Evolutionary conservation across 2,113 vertebrate species (phyloP).

Genomic region (Rhadina sibilatrix): DNA sequence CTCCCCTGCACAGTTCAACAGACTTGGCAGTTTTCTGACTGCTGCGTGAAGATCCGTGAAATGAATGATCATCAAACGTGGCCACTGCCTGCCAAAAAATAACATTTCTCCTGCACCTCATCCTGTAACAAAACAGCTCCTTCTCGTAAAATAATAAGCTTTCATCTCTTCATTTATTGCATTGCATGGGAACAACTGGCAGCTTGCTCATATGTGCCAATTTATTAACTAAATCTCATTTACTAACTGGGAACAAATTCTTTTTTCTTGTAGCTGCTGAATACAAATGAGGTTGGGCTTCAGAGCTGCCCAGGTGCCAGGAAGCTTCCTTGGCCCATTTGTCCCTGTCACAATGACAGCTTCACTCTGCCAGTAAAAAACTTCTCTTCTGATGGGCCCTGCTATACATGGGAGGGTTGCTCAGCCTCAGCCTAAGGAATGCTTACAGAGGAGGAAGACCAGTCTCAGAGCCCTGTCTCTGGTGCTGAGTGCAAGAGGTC

Average conservation of each 20-base stretch:
- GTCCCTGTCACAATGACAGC: background rate
- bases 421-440: background rate
- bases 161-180: slow-evolving; percentile 14
- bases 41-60: background rate
- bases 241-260: slow-evolving; percentile 3
- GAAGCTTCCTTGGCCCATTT: background rate
- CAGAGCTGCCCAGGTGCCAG: background rate
- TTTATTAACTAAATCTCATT: slow-evolving; percentile 45
- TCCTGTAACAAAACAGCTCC: background rate
- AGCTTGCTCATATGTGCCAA: background rate
- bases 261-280: background rate
- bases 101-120: background rate
- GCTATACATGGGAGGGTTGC: background rate
- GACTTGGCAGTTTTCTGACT: background rate
- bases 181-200: background rate
- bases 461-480: background rate
- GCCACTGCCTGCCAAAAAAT: background rate
- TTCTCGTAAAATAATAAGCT: background rate
- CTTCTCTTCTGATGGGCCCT: background rate
- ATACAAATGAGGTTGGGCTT: background rate
- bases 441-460: background rate
- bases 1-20: background rate
- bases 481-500: background rate
- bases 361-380: background rate
- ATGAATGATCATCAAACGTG: background rate